Percentiles rank a stretch among this genome's conserved stretches.
These are phyloP conservation scores for Poecilia picta DNA, from an alignment of 2,797 vertebrate species.

Conservation along the genomic window DNA sequence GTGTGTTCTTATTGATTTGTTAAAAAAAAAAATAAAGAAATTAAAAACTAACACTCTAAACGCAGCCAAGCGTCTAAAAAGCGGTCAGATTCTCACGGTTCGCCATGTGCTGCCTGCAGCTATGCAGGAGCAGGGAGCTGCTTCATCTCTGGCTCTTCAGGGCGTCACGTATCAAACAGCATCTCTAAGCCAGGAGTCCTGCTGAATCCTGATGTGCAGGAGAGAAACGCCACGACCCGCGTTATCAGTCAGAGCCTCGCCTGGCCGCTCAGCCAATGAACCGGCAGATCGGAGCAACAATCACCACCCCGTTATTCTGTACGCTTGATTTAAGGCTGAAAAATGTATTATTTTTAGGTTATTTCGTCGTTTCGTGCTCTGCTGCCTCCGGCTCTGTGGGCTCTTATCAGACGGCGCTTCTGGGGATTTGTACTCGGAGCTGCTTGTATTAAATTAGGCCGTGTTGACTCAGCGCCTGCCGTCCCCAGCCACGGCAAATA, in stretches of 20 bases:
- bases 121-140: background rate
- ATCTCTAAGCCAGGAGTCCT: conserved; percentile 1
- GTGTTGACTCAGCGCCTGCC: conserved; percentile 32
- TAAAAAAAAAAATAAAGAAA: too few relatives aligned
- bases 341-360: background rate
- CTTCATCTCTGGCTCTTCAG: conserved; percentile 15
- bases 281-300: background rate
- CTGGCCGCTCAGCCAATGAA: background rate
- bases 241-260: background rate
- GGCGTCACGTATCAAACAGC: conserved; percentile 7
- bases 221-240: background rate
- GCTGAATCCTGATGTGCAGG: conserved; percentile 14
- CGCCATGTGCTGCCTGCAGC: background rate
- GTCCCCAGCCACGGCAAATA: conserved; percentile 24
- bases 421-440: conserved; percentile 33
- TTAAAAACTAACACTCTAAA: background rate
- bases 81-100: background rate
- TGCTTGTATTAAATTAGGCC: conserved; percentile 33
- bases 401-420: conserved; percentile 16
- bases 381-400: background rate
- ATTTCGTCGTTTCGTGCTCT: background rate
- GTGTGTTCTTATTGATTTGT: too few relatives aligned
- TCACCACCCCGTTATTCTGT: background rate
- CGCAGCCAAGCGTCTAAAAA: background rate
- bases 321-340: background rate